Percentiles rank a stretch among this genome's conserved stretches.
Conservation (phyloP, 2,888 invertebrate genomes). For the Microctonus aethiopoides region DNA sequence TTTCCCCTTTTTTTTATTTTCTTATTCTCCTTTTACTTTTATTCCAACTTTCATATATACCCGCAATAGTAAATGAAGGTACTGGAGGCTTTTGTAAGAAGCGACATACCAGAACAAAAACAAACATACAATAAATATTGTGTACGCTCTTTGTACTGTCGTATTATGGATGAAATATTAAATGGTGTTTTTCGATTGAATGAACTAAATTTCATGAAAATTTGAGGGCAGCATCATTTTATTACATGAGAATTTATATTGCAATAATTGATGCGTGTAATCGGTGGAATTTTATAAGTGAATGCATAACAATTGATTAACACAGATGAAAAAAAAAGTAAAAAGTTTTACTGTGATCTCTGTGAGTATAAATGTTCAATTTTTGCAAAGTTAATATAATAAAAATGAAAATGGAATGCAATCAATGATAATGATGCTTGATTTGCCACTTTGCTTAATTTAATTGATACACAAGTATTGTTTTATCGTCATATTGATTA, state of each 20-base stretch:
- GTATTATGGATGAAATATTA: neutral
- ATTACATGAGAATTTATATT: neutral
- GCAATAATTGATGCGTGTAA: neutral
- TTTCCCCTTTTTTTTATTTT: neutral
- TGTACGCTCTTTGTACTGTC: neutral
- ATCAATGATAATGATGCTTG: constrained; percentile 26
- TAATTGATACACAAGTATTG: constrained; percentile 13
- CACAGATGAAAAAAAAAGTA: neutral
- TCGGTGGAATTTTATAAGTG: neutral
- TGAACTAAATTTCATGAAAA: neutral
- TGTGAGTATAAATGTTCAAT: neutral
- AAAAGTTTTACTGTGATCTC: too few relatives aligned
- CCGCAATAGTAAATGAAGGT: neutral
- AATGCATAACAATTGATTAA: neutral
- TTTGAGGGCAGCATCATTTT: neutral
- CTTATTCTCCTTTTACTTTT: neutral
- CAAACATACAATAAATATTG: neutral
- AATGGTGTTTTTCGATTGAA: neutral
- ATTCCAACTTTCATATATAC: neutral
- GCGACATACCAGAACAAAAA: neutral
- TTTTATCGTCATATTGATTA: neutral
- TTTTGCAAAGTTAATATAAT: neutral
- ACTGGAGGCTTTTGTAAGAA: neutral
- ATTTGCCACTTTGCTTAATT: constrained; percentile 26
- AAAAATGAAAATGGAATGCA: neutral